Evolutionary conservation across 2,797 vertebrate genomes (phyloP).

Genomic region (Vespertilio murinus): DNA sequence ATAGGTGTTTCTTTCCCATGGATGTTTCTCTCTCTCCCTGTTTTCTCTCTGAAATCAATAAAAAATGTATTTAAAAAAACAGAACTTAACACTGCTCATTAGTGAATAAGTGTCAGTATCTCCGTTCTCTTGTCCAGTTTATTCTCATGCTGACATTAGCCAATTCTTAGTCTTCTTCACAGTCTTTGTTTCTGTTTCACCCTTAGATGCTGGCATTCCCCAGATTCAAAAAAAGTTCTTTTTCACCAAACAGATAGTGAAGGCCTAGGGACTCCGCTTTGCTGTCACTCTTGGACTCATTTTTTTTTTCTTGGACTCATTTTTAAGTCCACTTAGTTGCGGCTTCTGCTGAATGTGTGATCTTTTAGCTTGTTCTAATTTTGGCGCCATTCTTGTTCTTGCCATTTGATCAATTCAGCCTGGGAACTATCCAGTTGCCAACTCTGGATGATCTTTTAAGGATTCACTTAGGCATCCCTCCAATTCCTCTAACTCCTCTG

Average conservation of each 20-base stretch:
- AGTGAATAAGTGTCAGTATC: too few species aligned
- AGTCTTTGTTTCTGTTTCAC: background rate
- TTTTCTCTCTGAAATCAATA: too few species aligned
- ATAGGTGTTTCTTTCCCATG: too few species aligned
- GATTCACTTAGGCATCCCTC: conserved; percentile 21
- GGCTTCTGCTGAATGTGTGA: background rate
- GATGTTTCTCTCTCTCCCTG: too few species aligned
- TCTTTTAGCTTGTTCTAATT: background rate
- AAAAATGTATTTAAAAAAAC: too few species aligned
- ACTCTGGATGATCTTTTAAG: background rate
- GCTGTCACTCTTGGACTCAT: background rate
- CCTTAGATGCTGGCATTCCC: background rate
- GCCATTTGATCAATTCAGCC: conserved; percentile 30
- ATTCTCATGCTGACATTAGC: background rate
- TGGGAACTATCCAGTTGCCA: conserved; percentile 30
- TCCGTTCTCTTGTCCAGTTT: too few species aligned
- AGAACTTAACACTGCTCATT: too few species aligned
- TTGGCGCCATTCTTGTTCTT: conserved; percentile 14
- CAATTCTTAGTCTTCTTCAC: background rate
- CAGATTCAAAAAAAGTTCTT: background rate
- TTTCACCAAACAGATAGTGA: background rate
- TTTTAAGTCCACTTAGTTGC: background rate
- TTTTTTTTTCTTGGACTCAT: background rate
- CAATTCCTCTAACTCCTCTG: background rate
- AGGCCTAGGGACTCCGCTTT: background rate